These are phyloP conservation scores for Epinephelus awoara DNA, from an alignment of 2,797 vertebrate species.

Conservation along the genomic window DNA sequence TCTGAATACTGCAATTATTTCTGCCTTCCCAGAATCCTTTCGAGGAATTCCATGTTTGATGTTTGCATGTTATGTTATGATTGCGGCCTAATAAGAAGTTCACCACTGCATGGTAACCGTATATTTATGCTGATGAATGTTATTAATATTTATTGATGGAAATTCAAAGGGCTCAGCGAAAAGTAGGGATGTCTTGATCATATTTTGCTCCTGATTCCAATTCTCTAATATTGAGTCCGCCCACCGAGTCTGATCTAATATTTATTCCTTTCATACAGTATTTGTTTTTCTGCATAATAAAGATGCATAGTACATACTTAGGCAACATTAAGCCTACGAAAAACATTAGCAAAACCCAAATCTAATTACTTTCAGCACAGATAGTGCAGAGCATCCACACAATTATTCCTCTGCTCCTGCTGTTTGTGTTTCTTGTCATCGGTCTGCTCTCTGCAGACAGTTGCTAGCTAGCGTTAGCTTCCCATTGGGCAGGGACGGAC, in stretches of 20 bases:
- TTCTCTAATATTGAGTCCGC: no score
- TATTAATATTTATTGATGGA: background rate
- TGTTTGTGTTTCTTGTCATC: background rate
- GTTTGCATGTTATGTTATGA: background rate
- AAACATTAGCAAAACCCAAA: background rate
- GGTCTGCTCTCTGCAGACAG: no score
- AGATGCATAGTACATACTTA: background rate
- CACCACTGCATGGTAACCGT: background rate
- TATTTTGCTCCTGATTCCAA: background rate
- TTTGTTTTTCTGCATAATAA: background rate
- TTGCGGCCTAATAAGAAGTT: background rate
- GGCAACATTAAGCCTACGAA: background rate
- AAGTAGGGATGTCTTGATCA: background rate
- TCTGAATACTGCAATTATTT: background rate
- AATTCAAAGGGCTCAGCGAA: background rate
- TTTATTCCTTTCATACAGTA: no score
- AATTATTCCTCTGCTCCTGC: background rate
- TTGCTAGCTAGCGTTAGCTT: background rate
- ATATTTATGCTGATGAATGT: background rate
- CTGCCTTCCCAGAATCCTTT: background rate
- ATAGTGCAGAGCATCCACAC: background rate
- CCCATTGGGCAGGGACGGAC: no score
- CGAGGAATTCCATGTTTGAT: slow-evolving; percentile 20
- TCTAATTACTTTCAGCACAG: background rate
- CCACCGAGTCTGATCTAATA: background rate